Conservation (phyloP, 2,113 vertebrate genomes). For the Anhinga rufa region DNA sequence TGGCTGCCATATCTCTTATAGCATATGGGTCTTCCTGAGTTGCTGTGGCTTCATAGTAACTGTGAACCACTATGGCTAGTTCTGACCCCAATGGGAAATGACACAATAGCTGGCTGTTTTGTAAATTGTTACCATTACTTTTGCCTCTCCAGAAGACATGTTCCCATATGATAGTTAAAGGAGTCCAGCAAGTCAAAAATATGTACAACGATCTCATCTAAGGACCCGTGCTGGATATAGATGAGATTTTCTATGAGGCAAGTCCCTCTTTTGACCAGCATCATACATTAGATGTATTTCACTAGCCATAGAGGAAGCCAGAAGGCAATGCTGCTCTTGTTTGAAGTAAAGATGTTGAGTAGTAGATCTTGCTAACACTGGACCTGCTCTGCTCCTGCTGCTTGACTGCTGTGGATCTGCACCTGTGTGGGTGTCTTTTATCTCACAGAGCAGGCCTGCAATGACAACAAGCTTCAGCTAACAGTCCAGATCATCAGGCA, state of each 20-base stretch:
- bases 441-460: background rate
- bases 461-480: background rate
- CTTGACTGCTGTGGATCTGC: background rate
- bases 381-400: background rate
- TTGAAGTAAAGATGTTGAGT: background rate
- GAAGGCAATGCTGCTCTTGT: background rate
- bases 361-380: background rate
- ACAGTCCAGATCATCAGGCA: background rate
- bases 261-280: background rate
- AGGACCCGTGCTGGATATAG: background rate
- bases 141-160: background rate
- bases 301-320: background rate
- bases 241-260: background rate
- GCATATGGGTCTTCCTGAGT: background rate
- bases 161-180: background rate
- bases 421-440: background rate
- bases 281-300: background rate
- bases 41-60: background rate
- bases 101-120: background rate
- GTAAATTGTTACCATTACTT: background rate
- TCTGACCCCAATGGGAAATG: background rate
- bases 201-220: background rate
- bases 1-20: background rate
- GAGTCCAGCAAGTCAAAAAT: background rate
- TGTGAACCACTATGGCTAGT: background rate